Evolutionary conservation across 23 tunicate species (phyloP), one percentile per base, ranked within the genome.

Genomic region (Trididemnum nubilum): DNA sequence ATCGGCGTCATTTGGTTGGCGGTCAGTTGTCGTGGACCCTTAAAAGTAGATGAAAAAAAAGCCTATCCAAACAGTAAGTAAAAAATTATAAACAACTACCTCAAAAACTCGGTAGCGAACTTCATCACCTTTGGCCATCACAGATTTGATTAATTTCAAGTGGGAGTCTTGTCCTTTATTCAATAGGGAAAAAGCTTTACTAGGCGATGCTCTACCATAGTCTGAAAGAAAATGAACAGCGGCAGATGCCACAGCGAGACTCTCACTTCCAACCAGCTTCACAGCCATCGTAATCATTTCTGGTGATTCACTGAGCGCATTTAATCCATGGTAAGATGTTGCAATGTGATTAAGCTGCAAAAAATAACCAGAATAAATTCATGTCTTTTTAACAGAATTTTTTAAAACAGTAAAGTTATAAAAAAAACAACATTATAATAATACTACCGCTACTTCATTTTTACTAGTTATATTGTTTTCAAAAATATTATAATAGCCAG

Each of bases 21-120:
- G n/a, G n/a, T n/a, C n/a, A n/a, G n/a, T n/a, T n/a, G n/a, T n/a
- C n/a, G n/a, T n/a, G n/a, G n/a, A n/a, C n/a, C n/a, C n/a, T n/a
- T n/a, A n/a, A n/a, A n/a, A n/a, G n/a, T n/a, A n/a, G n/a, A n/a
- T n/a, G n/a, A n/a, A n/a, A n/a, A n/a, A n/a, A n/a, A n/a, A n/a
- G n/a, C n/a, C n/a, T n/a, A n/a, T n/a, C n/a, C n/a, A n/a, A n/a
- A n/a, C n/a, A n/a, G n/a, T n/a, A n/a, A n/a, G n/a, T n/a, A n/a
- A n/a, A n/a, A n/a, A n/a, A n/a, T n/a, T n/a, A n/a, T n/a, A n/a
- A n/a, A n/a, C n/a, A n/a, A n/a, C n/a, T 28, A 90, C 85, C 85
- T 91, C 97, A 85, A 85, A 85, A 0, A 85, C 87, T 75, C 97
- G 74, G 76, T 84, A 91, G 51, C 90, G 85, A 40, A 91, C 90